Percentiles rank a stretch among this genome's conserved stretches.
phyloP scores from a whole-genome alignment of 2,113 vertebrate species.

The Motacilla alba region DNA sequence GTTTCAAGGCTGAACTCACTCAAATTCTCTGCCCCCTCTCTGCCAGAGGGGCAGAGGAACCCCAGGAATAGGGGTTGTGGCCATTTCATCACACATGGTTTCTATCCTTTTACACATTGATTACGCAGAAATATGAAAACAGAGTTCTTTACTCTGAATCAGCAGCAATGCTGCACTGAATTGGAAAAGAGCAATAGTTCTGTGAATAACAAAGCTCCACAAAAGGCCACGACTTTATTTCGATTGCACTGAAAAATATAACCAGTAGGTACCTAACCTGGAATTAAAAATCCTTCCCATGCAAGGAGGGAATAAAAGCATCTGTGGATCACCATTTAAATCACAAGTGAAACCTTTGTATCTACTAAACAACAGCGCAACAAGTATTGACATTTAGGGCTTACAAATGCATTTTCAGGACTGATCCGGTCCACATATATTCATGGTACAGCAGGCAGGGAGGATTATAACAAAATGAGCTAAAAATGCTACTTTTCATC shows the following conservation, averaged over 20 bases:
- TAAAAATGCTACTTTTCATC: neutral
- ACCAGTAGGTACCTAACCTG: neutral
- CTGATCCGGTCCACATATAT: neutral
- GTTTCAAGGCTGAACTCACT: neutral
- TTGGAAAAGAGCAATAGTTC: neutral
- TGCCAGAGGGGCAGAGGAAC: neutral
- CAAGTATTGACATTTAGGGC: neutral
- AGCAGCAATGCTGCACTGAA: neutral
- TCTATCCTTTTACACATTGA: neutral
- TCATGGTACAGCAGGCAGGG: neutral
- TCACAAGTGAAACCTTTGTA: neutral
- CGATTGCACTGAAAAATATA: neutral
- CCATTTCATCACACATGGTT: neutral
- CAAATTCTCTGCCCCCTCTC: neutral
- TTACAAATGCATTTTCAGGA: neutral
- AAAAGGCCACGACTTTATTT: neutral
- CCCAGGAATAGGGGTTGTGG: rapidly evolving
- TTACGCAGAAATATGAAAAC: neutral
- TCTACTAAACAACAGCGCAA: neutral
- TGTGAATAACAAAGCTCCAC: neutral
- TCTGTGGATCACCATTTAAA: neutral
- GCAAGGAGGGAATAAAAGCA: neutral
- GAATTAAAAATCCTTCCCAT: neutral
- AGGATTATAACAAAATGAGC: neutral
- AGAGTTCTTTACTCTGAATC: neutral